These are phyloP conservation scores for Plotosus lineatus DNA, from an alignment of 2,113 vertebrate genomes.

Conservation along the genomic window DNA sequence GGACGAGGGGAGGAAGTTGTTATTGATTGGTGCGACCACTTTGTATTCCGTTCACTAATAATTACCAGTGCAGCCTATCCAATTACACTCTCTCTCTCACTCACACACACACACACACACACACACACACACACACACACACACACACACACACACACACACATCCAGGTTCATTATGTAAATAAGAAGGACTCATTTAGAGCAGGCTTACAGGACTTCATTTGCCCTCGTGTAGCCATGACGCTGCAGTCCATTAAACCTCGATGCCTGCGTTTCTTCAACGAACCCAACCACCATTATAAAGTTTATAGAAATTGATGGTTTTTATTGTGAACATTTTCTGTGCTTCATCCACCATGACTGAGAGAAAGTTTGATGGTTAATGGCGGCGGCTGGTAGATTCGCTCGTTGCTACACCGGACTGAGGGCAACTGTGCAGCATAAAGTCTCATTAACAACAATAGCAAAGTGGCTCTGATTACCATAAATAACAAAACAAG, in stretches of 20 bases:
- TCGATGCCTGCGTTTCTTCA: conserved; percentile 56
- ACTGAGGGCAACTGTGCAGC: background rate
- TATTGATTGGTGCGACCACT: conserved; percentile 70
- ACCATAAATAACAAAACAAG: too few relatives aligned
- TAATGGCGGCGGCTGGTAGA: background rate
- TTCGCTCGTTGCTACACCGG: background rate
- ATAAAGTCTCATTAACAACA: background rate
- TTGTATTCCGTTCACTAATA: conserved; percentile 75
- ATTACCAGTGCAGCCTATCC: conserved; percentile 70
- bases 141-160: conserved; percentile 60
- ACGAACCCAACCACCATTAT: background rate
- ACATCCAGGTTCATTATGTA: conserved; percentile 68
- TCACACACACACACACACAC: conserved; percentile 56
- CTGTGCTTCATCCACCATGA: background rate
- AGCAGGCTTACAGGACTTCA: conserved; percentile 66
- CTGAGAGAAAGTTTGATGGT: background rate
- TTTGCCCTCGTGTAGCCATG: conserved; percentile 72
- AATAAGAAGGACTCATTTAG: conserved; percentile 66
- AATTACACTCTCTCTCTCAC: conserved; percentile 65
- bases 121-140: conserved; percentile 63
- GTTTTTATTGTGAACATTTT: background rate
- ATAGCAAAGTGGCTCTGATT: background rate
- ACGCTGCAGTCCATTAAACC: conserved; percentile 62
- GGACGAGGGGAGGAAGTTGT: conserved; percentile 8
- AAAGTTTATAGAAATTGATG: conserved; percentile 13